Base-by-base conservation (phyloP, 2,888 invertebrate genomes). In the Alloscopus bannaensis region DNA sequence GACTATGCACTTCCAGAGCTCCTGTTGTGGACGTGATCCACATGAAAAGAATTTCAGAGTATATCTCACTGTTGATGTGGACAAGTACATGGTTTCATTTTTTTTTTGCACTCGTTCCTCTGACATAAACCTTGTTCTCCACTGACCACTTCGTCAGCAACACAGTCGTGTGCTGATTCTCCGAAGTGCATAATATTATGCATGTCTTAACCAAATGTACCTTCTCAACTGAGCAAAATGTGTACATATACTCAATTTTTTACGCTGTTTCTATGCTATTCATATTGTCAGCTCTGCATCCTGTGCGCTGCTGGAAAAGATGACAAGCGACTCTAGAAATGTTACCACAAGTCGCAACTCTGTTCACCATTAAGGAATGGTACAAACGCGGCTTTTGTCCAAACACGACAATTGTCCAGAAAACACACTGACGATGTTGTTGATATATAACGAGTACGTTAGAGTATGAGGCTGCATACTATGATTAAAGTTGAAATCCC, bases 211-310 rank as follows among this genome's bases (percentile, higher is more conserved):
- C 6, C 4, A 6, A 22, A 52, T 22, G 52, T 6, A 52, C 52
- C 22, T 24, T 52, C n/a, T n/a, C n/a, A n/a, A n/a, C n/a, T n/a
- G n/a, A n/a, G n/a, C n/a, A n/a, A n/a, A n/a, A n/a, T n/a, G n/a
- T n/a, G n/a, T n/a, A n/a, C n/a, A n/a, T n/a, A n/a, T n/a, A n/a
- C n/a, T n/a, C n/a, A n/a, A n/a, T n/a, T n/a, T n/a, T n/a, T n/a
- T n/a, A n/a, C n/a, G 59, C 59, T 59, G 59, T 59, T 59, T 59
- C 59, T 29, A 59, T 59, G 59, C 59, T 59, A 20, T 59, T 59
- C 3, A 18, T 18, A 16, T 29, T 11, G n/a, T 42, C 42, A 18
- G n/a, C n/a, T n/a, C n/a, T n/a, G n/a, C n/a, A n/a, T n/a, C n/a
- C 42, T 36, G 8, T 42, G 42, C 42, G 42, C 42, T 42, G 42